These are phyloP conservation scores for Caenorhabditis sulstoni DNA, from an alignment of 2,888 invertebrate species.

Conservation along the genomic window DNA sequence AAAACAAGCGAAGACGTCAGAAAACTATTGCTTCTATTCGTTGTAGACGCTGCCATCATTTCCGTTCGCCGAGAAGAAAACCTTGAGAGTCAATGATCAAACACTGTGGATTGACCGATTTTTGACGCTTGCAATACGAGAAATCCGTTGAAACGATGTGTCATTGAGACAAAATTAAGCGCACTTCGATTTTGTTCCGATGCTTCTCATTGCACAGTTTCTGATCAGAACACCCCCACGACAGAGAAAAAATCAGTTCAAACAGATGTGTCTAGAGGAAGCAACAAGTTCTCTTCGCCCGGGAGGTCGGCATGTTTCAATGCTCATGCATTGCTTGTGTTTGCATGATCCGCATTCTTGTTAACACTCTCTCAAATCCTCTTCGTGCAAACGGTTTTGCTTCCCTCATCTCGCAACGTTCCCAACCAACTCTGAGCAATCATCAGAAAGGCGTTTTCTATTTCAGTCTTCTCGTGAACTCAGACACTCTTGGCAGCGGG, in stretches of 20 bases:
- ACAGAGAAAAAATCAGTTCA: slow-evolving; percentile 1
- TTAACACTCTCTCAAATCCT: slow-evolving; percentile 23
- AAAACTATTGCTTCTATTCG: slow-evolving; percentile 2
- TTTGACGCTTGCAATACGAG: neutral
- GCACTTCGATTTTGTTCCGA: no score
- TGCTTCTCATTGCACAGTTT: slow-evolving; percentile 23
- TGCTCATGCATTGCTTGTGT: slow-evolving; percentile 28
- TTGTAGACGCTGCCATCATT: slow-evolving; percentile 6
- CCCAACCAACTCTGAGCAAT: slow-evolving; percentile 19
- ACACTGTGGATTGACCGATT: neutral
- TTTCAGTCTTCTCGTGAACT: slow-evolving; percentile 54
- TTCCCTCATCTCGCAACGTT: neutral
- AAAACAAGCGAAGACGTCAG: slow-evolving; percentile 18
- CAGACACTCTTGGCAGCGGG: slow-evolving; percentile 47
- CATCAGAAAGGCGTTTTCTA: slow-evolving; percentile 29
- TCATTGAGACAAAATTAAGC: slow-evolving; percentile 1
- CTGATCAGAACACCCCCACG: slow-evolving; percentile 40
- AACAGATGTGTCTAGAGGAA: neutral
- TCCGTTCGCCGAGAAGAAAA: neutral
- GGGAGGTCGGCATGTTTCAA: slow-evolving; percentile 44
- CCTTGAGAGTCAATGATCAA: slow-evolving; percentile 24
- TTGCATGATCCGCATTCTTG: slow-evolving; percentile 24
- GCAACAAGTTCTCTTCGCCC: slow-evolving; percentile 3
- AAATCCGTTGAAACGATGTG: neutral
- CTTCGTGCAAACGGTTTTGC: neutral